Evolutionary conservation across 2,888 invertebrate genomes (phyloP), one percentile per base, ranked within the genome.

Genomic region (Listrodromus nycthemerus): DNA sequence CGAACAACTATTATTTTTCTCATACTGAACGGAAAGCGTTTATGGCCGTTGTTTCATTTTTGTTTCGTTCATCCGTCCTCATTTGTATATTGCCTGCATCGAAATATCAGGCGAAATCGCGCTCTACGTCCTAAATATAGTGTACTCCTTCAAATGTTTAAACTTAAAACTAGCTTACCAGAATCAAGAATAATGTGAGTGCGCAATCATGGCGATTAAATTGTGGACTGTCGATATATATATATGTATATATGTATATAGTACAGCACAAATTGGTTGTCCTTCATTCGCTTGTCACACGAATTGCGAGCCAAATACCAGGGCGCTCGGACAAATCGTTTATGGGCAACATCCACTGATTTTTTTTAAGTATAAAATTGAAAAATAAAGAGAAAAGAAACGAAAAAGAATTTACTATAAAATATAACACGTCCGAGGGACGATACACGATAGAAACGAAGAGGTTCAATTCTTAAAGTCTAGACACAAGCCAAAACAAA

Each of bases 371-470:
- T 19, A 45, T 66, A 6, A 58, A 41, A 76, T 41, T 41, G 41
- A 21, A 65, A n/a, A 8, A 61, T 5, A 65, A 21, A 65, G 10
- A 61, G 48, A 13, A 61, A 74, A 13, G 8, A 13, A 48, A 75
- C 67, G 52, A 24, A 48, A 71, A 21, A 65, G 45, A 33, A 70
- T 24, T 71, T 19, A 63, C 83, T 77, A 84, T 84, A 80, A 84
- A 83, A 76, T 75, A 86, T 86, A 75, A 81, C 85, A 84, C 80
- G 82, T 90, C 91, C 91, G 88, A 91, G 91, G 87, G 91, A 91
- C 92, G 90, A 92, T 91, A 91, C 90, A 91, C 88, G 87, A 88
- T 87, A 88, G 90, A 90, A 92, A 91, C 91, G 90, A 91, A 91
- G 90, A 89, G 88, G 87, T 89, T 87, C 87, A 86, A 73, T 87